Evolutionary conservation across 2,113 vertebrate genomes (phyloP).

Genomic region (Nestor notabilis): DNA sequence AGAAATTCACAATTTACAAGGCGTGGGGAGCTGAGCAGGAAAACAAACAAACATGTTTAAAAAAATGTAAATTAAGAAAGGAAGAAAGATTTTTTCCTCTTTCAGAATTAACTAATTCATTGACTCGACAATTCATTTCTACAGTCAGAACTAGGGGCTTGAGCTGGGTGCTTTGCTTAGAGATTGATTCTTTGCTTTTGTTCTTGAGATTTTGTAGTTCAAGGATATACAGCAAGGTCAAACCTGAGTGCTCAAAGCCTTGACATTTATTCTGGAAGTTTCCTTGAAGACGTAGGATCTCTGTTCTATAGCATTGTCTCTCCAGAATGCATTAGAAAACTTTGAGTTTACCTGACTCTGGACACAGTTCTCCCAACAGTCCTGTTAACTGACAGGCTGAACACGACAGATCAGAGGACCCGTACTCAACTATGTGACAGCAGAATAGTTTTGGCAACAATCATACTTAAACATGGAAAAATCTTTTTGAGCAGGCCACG

Average conservation of each 20-base stretch:
- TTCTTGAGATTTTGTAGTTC: neutral
- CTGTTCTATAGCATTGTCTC: neutral
- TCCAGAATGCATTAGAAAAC: neutral
- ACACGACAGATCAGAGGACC: neutral
- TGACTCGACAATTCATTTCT: neutral
- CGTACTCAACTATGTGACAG: fast-evolving
- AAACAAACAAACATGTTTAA: constrained; percentile 51
- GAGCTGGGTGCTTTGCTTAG: neutral
- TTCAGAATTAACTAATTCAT: constrained; percentile 5
- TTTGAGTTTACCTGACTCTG: neutral
- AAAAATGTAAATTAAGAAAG: constrained; percentile 43
- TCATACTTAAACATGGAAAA: neutral
- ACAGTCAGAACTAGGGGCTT: neutral
- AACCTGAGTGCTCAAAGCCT: neutral
- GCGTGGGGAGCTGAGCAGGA: neutral
- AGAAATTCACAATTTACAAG: constrained; percentile 34
- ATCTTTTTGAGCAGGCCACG: neutral
- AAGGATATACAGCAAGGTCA: neutral
- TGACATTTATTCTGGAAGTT: neutral
- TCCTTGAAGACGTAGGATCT: neutral
- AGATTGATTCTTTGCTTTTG: neutral
- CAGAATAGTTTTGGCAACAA: neutral
- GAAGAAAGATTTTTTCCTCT: neutral
- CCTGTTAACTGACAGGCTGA: neutral
- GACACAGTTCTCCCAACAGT: neutral